Base-by-base conservation (phyloP, 2,888 invertebrate genomes). In the Linnaemya vulpina region DNA sequence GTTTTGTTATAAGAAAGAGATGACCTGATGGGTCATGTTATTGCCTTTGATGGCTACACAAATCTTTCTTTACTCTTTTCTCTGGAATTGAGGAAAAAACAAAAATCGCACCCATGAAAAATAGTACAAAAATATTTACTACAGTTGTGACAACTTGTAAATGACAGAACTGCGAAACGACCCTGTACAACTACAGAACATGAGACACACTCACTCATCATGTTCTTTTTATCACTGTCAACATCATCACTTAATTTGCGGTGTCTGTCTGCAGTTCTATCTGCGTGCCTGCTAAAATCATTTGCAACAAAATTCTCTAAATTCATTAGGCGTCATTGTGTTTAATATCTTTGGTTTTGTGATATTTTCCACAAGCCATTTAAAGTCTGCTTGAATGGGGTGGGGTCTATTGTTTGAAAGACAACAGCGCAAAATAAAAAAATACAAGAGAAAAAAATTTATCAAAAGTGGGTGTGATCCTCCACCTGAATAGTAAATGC, bases 391-490 rank as follows among this genome's bases (percentile, higher is more conserved):
- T 65, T 43, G 25, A 77, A 82, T 82, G 78, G 80, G 85, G 85
- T 85, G 82, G 78, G 85, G 74, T 79, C 84, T 83, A 74, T 83
- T 83, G 75, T 78, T 25, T 40, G 55, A 38, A 53, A 70, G 53
- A 68, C 68, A 75, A 70, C 62, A 74, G 38, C 25, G 20, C 35
- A 38, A 63, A 60, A 38, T 46, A 49, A 25, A 67, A 15, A 40
- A 22, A 38, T 30, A 46, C 20, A 17, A n/a, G 20, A 49, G 30
- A 35, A 38, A 30, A 40, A 11, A 13, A 46, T 22, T 15, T 13
- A 46, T 30, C 0, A 65, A 71, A 84, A 73, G 71, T 76, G 84
- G 84, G 84, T 84, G 84, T 84, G 84, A 81, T 81, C 73, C 81
- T 81, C 76, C 81, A 81, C 71, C 81, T 84, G 77, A 81, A 74